Evolutionary conservation across 2,797 vertebrate genomes (phyloP), one percentile per base, ranked within the genome.

Genomic region (Clamator glandarius): DNA sequence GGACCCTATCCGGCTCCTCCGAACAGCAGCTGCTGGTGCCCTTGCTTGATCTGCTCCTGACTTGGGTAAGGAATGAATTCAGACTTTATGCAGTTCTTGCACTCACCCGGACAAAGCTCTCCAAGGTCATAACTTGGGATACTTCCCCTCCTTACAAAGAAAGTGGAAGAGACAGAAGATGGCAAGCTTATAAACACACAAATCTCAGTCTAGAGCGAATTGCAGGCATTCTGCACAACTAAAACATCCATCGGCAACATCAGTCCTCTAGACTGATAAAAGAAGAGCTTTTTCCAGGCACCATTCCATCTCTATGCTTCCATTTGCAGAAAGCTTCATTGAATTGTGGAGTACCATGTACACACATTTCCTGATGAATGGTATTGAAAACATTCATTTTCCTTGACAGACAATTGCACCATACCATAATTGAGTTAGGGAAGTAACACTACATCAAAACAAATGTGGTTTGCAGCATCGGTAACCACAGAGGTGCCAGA

Each of bases 341-440:
- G 83, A 92, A 96, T 95, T 89, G 67, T 52, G 66, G 39, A 90
- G 83, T 54, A 50, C 48, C 59, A 28, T 0, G 44, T 50, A 70
- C 70, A 28, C 25, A 2, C 25, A 20, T 84, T 91, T 82, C 51
- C 87, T 87, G 70, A 70, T 8, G 18, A 6, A 1, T 36, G 74
- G 90, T 96, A 96, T 96, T 95, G 95, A 89, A 96, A 75, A 79
- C 86, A 96, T 96, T 44, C 35, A 28, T 96, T 92, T 92, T 89
- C 81, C 57, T 63, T 87, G 74, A 77, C 89, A 87, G 83, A 87
- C 25, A 17, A 59, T 59, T 63, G 67, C 2, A 6, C 62, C 50
- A 28, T 13, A 15, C 33, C 36, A 42, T 74, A 82, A 89, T 17
- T 46, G 48, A 90, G 70, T 94, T 91, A 90, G 63, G 58, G 81